Base-by-base conservation (phyloP, 2,888 invertebrate species). In the Agapetus fuscipes region DNA sequence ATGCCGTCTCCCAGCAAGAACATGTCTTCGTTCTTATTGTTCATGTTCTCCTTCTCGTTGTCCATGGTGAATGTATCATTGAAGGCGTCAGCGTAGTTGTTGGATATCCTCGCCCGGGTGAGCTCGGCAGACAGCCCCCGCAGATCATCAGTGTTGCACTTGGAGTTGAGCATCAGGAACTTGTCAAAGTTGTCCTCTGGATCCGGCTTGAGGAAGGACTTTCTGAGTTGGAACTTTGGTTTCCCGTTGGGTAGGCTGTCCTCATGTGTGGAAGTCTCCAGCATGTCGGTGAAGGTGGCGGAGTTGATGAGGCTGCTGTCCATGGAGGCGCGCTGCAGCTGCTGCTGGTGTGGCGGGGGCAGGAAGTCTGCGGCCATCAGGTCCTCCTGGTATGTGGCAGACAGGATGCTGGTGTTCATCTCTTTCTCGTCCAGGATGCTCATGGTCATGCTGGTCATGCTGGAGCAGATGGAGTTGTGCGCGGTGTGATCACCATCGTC, bases 371-470 rank as follows among this genome's bases (percentile, higher is more conserved):
- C 62, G 5, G 67, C 52, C 47, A 65, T 66, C 30, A 69, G 68
- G 48, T 70, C 70, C 1, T 65, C 66, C 49, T 64, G 61, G 0
- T 67, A 66, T 25, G 66, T 66, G 42, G 70, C 68, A 0, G 70
- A 71, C 13, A 70, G 62, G 52, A 69, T 68, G 47, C 68, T 69
- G 2, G 70, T 70, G 48, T 61, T 69, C 70, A 71, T 71, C 48
- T 71, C 70, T 38, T 69, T 69, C 37, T 69, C 70, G 46, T 70
- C 70, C 7, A 70, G 54, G 28, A 70, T 69, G 41, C 68, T 69
- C 13, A 66, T 58, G 1, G 68, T 67, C 67, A 70, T 70, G 48
- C 68, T 68, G 20, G 20, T 6, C 5, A 4, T 6, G 3, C 68
- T 68, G 3, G 65, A 66, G 60, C 66, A 57, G 64, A 69, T 64